These are phyloP conservation scores for Trachelus tabidus DNA, from an alignment of 2,888 invertebrate genomes.

Conservation along the genomic window DNA sequence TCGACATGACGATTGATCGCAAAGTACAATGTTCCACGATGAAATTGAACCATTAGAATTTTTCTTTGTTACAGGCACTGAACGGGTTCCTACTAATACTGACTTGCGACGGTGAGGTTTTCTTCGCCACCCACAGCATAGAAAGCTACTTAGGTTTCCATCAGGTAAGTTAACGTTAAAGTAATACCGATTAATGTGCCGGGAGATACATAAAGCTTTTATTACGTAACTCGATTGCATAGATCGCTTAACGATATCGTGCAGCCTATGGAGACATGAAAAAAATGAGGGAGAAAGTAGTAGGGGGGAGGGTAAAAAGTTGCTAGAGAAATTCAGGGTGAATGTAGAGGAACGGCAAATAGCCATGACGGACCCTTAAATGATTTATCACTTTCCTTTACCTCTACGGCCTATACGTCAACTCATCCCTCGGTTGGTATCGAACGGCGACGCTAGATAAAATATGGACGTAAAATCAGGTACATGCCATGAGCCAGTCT, in stretches of 20 bases:
- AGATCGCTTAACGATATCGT: not conserved
- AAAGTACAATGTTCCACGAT: not conserved
- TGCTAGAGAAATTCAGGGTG: not conserved
- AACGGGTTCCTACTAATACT: constrained; percentile 99
- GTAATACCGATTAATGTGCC: not conserved
- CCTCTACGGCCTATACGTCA: not conserved
- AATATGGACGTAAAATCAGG: constrained; percentile 9
- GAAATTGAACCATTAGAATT: not conserved
- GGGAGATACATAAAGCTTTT: not conserved
- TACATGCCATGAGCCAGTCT: not conserved
- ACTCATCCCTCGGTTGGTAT: not conserved
- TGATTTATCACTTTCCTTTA: not conserved
- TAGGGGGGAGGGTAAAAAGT: not conserved
- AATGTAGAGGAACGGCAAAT: not conserved
- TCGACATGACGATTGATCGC: not conserved
- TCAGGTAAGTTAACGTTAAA: constrained; percentile 79
- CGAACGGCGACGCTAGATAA: not conserved
- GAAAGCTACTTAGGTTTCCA: constrained; percentile 99
- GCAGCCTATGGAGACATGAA: not conserved
- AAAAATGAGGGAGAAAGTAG: not conserved
- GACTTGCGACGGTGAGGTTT: constrained; percentile 99
- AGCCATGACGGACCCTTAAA: not conserved
- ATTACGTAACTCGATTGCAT: not conserved
- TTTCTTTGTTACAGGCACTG: constrained; percentile 81
- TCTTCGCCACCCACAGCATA: constrained; percentile 99